phyloP scores from a whole-genome alignment of 1,140 invertebrate genomes.

The Drosophila pruinosa region DNA sequence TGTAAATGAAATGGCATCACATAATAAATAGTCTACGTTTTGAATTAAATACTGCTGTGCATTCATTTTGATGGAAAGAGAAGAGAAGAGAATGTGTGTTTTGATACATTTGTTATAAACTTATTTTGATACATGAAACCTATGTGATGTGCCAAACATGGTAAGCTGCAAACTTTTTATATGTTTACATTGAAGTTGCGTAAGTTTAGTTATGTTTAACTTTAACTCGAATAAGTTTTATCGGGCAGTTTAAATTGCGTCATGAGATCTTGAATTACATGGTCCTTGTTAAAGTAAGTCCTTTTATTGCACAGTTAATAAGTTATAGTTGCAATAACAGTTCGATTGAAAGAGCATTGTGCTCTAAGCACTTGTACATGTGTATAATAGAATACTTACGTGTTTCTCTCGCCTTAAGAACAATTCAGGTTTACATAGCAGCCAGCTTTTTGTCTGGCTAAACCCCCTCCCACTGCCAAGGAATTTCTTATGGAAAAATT shows the following conservation, averaged over 20 bases:
- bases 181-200: background rate
- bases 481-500: background rate
- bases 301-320: background rate
- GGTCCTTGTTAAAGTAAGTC: background rate
- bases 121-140: background rate
- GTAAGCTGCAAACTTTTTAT: background rate
- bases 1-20: background rate
- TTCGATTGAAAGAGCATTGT: background rate
- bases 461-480: too few relatives aligned
- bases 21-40: background rate
- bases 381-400: too few relatives aligned
- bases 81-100: too few relatives aligned
- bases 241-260: background rate
- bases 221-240: background rate
- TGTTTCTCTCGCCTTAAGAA: background rate
- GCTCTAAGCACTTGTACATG: background rate
- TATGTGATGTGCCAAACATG: background rate
- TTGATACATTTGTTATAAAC: background rate
- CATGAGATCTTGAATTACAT: background rate
- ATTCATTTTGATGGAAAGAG: background rate
- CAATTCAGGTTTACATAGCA: background rate
- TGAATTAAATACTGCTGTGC: slow-evolving; percentile 5
- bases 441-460: background rate
- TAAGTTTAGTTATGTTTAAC: too few relatives aligned
- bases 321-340: background rate